Base-by-base conservation (phyloP, 2,113 vertebrate genomes). In the Thinocorus orbignyianus region DNA sequence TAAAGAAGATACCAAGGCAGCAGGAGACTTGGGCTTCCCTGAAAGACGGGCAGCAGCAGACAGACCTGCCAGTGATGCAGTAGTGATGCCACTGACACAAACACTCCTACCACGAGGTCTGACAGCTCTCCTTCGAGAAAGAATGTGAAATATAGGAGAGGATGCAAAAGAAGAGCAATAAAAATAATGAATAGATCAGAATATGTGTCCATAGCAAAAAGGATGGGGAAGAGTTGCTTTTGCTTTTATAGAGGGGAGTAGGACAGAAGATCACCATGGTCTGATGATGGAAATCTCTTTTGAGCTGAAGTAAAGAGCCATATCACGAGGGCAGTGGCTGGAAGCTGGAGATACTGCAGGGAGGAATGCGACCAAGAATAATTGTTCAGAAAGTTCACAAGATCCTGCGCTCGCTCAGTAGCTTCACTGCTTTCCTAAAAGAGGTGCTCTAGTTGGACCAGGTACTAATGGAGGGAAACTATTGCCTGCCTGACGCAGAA, bases 61-160 rank as follows among this genome's bases (percentile, higher is more conserved):
- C 17, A 22, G 51, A 41, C 22, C 62, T 54, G 74, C 42, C 52
- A 17, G 52, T 26, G 68, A 48, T 64, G 48, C 11, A 33, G 49
- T 9, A 2, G 26, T 2, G 62, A 46, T 41, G 28, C 31, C 70
- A 41, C 37, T 37, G 28, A 33, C 4, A 4, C 23, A 55, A 72
- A 39, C 11, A 5, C 17, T 68, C 48, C 51, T 46, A 20, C 11
- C 20, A 0, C 2, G 15, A 74, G 23, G 8, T 78, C 57, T 71
- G 42, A 28, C 42, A 74, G 17, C 9, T 60, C 10, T 26, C 6
- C 17, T 10, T 51, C 0, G 0, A 86, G 39, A 49, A 72, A 8
- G 31, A 62, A 6, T 0, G 2, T 17, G 61, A 72, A 65, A 61
- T 5, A 15, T 18, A 61, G 37, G 24, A 69, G 57, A 61, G 15